A percentile compares a stretch with the other conserved stretches of the same genome.
Evolutionary conservation across 2,797 vertebrate species (phyloP).

Genomic region (Parotocinclus haroldoi): DNA sequence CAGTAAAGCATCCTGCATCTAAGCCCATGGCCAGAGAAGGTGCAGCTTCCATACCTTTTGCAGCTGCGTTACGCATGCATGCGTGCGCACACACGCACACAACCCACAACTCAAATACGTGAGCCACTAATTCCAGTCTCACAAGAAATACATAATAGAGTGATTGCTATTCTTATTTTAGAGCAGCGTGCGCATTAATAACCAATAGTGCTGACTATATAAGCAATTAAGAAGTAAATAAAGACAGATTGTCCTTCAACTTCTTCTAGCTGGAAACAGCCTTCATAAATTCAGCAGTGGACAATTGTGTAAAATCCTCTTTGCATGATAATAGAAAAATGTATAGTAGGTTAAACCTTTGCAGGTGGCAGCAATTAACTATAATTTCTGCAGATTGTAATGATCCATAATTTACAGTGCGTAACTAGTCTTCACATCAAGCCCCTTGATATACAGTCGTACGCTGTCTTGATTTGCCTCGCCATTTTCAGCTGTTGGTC

Average conservation of each 20-base stretch:
- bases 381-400: constrained; percentile 75
- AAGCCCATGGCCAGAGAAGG: constrained; percentile 53
- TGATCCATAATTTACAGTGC: constrained; percentile 72
- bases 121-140: too few relatives aligned
- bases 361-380: constrained; percentile 83
- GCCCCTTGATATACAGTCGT: constrained; percentile 59
- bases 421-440: constrained; percentile 63
- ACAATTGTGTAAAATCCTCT: constrained; percentile 44
- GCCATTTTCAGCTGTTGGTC: constrained; percentile 53
- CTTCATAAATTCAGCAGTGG: constrained; percentile 34
- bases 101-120: too few relatives aligned
- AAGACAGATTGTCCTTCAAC: constrained; percentile 47
- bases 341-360: constrained; percentile 71
- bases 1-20: constrained; percentile 70
- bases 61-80: too few relatives aligned
- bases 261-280: constrained; percentile 30
- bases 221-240: constrained; percentile 9
- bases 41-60: constrained; percentile 31
- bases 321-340: constrained; percentile 67
- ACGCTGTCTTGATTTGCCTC: constrained; percentile 48
- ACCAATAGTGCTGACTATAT: constrained; percentile 12
- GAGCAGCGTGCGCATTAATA: background rate
- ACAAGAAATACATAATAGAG: too few relatives aligned
- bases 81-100: too few relatives aligned
- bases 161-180: background rate